These are phyloP conservation scores for Hydrophis major DNA, from an alignment of 2,797 vertebrate species.

Conservation along the genomic window DNA sequence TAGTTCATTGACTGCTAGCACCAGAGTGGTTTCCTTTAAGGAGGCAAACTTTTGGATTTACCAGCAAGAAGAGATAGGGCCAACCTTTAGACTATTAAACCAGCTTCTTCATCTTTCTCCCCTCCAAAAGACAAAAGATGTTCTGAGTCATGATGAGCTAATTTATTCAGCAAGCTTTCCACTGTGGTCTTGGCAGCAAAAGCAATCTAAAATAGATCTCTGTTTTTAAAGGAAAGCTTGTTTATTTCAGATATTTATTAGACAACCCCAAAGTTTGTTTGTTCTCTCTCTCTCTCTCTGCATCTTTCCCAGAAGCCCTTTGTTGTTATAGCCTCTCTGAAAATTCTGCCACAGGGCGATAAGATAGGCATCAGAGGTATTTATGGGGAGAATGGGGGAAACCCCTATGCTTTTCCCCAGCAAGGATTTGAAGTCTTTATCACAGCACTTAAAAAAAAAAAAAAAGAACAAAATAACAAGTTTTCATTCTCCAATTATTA, in stretches of 20 bases:
- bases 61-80: background rate
- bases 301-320: background rate
- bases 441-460: background rate
- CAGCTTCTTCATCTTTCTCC: background rate
- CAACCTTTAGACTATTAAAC: no score
- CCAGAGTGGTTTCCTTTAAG: background rate
- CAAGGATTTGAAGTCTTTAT: constrained; percentile 6
- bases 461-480: background rate
- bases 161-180: background rate
- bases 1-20: background rate
- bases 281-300: background rate
- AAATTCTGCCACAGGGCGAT: constrained; percentile 19
- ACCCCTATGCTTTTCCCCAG: background rate
- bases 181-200: background rate
- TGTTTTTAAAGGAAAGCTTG: background rate
- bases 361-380: constrained; percentile 5
- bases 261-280: constrained; percentile 11
- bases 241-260: background rate
- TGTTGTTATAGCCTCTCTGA: constrained; percentile 44
- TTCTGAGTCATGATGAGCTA: background rate
- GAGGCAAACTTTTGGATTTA: background rate
- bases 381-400: background rate
- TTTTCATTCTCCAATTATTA: background rate
- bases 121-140: background rate
- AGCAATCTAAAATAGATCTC: background rate